A percentile compares a stretch with the other conserved stretches of the same genome.
Evolutionary conservation across 1,140 invertebrate species (phyloP).

Genomic region (Dolichoris vasculosae): DNA sequence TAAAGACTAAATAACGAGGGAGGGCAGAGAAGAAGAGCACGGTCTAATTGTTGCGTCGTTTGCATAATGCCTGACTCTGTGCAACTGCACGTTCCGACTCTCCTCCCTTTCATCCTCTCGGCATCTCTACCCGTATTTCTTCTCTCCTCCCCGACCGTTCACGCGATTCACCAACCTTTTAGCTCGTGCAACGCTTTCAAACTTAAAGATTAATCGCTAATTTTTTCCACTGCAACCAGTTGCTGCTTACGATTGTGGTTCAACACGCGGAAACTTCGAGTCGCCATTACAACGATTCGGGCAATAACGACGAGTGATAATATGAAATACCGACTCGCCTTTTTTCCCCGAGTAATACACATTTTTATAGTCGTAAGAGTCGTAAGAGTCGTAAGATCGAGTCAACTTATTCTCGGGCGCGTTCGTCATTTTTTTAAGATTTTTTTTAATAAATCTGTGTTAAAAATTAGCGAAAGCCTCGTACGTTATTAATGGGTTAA

Average conservation of each 20-base stretch:
- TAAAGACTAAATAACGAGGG: slow-evolving; percentile 66
- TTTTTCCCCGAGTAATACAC: background rate
- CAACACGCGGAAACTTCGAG: slow-evolving; percentile 52
- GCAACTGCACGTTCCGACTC: slow-evolving; percentile 55
- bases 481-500: too few species aligned
- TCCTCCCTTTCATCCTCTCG: slow-evolving; percentile 51
- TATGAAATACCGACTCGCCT: background rate
- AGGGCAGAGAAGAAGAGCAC: slow-evolving; percentile 52
- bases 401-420: background rate
- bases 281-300: slow-evolving; percentile 17
- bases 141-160: background rate
- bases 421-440: background rate
- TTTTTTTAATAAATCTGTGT: background rate
- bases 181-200: slow-evolving; percentile 48
- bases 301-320: background rate
- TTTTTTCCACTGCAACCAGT: slow-evolving; percentile 67
- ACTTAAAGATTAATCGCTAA: slow-evolving; percentile 68
- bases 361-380: background rate
- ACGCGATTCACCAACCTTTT: slow-evolving; percentile 14
- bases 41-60: slow-evolving; percentile 71
- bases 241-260: slow-evolving; percentile 59
- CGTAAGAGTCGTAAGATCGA: background rate
- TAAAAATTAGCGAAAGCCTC: too few species aligned
- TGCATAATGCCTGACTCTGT: slow-evolving; percentile 67
- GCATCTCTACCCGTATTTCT: background rate